Conservation (phyloP, 2,797 vertebrate genomes). For the Agapornis canus region DNA sequence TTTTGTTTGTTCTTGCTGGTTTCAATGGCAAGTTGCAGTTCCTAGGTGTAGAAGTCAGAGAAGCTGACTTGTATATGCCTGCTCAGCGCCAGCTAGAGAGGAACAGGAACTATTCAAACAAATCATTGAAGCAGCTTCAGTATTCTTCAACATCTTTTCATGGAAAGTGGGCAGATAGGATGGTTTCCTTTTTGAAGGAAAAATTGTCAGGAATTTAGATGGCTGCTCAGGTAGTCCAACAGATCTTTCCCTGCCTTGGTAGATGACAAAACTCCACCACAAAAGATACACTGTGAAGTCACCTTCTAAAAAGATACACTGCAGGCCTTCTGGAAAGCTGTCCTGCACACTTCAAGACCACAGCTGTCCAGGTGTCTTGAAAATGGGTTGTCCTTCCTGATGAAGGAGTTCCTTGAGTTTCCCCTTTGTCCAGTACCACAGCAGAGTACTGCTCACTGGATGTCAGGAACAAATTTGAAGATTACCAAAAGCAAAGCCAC, state of each 20-base stretch:
- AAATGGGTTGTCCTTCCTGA: neutral
- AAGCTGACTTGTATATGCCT: neutral
- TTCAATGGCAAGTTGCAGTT: neutral
- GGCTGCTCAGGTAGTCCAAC: neutral
- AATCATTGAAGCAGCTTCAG: neutral
- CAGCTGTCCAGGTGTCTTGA: neutral
- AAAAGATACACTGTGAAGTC: neutral
- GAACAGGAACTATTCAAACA: neutral
- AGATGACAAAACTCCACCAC: neutral
- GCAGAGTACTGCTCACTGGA: neutral
- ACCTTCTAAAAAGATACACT: neutral
- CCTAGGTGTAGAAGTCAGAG: neutral
- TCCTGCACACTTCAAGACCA: fast-evolving
- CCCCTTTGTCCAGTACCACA: neutral
- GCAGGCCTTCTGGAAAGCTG: neutral
- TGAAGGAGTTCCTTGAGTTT: neutral
- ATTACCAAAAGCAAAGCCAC: neutral
- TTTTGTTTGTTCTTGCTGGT: neutral
- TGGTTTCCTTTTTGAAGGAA: neutral
- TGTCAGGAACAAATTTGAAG: neutral
- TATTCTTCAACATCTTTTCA: neutral
- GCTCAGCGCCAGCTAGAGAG: neutral
- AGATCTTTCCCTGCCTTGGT: neutral
- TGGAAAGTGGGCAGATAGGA: neutral
- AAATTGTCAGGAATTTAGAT: neutral